These are phyloP conservation scores for Nudaria mundana DNA, from an alignment of 2,888 invertebrate genomes.

Conservation along the genomic window DNA sequence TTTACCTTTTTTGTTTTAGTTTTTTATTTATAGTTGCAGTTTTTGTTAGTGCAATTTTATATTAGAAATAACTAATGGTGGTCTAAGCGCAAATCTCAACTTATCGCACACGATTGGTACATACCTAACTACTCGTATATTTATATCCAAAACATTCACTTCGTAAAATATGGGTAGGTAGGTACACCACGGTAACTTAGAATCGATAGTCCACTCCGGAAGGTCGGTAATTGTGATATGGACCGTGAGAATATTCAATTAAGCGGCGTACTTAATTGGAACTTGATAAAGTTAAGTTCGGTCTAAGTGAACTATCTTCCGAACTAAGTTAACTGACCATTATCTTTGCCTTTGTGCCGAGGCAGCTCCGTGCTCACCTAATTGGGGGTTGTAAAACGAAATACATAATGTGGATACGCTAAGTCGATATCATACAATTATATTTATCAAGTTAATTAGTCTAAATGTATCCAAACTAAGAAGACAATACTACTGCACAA, in stretches of 20 bases:
- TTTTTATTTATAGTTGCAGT: too few species aligned
- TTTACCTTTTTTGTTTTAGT: too few species aligned
- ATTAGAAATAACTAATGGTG: too few species aligned
- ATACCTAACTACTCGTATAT: not conserved
- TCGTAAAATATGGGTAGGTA: not conserved
- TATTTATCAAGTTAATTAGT: not conserved
- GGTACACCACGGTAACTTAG: conserved; percentile 14
- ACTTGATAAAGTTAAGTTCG: conserved; percentile 76
- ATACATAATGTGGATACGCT: conserved; percentile 38
- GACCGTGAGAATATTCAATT: conserved; percentile 78
- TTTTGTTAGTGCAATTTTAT: too few species aligned
- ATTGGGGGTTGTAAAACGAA: conserved; percentile 55
- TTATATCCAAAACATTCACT: not conserved
- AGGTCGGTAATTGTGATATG: conserved; percentile 72
- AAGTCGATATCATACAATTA: not conserved
- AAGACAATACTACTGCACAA: too few species aligned
- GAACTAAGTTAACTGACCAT: conserved; percentile 80
- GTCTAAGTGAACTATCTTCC: conserved; percentile 79
- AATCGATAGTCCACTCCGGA: conserved; percentile 71
- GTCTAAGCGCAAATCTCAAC: too few species aligned
- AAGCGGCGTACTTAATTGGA: conserved; percentile 75
- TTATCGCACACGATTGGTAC: too few species aligned
- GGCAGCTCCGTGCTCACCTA: conserved; percentile 64
- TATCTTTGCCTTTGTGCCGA: conserved; percentile 78
- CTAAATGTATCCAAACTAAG: too few species aligned